Evolutionary conservation across 2,888 invertebrate genomes (phyloP), one percentile per base, ranked within the genome.

Genomic region (Incurvaria masculella): DNA sequence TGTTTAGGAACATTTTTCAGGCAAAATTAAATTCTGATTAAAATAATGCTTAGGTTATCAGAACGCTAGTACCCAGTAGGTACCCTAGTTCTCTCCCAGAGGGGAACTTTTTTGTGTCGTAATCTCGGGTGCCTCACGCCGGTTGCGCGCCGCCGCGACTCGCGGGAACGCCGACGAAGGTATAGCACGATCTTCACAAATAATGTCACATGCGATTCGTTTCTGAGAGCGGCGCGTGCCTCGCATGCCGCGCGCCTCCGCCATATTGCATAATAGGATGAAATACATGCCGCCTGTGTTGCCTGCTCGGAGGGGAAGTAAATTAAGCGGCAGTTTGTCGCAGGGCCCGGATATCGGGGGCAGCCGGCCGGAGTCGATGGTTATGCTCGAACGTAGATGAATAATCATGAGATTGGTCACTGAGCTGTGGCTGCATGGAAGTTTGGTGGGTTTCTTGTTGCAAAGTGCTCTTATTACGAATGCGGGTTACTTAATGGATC

Each of bases 171-270:
- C 70, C 72, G 78, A 76, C 76, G 76, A 76, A 76, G 78, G 76
- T 76, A 78, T 76, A 78, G 76, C 78, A 76, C 78, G 76, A 78
- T 78, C 76, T 76, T 78, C 76, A 76, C 76, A 78, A 78, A 78
- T 78, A 78, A 78, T 78, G 78, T 78, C 78, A 76, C 78, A 78
- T 76, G 76, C 76, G 78, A 78, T 78, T 78, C 76, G 76, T 78
- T 78, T 76, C 75, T 65, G 66, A 33, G 23, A 23, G 61, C 65
- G 68, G 76, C 78, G 76, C 78, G 78, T 76, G 78, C 74, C 78
- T 74, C 72, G 76, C 76, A 76, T 78, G 61, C 66, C 68, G 68
- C 65, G 3, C 14, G 67, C 66, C 65, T 62, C 64, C 63, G 64
- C 64, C 64, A 62, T 68, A 68, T 65, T 44, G 48, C 75, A 76